Conservation (phyloP, 2,797 vertebrate genomes). For the Florisuga fusca region DNA sequence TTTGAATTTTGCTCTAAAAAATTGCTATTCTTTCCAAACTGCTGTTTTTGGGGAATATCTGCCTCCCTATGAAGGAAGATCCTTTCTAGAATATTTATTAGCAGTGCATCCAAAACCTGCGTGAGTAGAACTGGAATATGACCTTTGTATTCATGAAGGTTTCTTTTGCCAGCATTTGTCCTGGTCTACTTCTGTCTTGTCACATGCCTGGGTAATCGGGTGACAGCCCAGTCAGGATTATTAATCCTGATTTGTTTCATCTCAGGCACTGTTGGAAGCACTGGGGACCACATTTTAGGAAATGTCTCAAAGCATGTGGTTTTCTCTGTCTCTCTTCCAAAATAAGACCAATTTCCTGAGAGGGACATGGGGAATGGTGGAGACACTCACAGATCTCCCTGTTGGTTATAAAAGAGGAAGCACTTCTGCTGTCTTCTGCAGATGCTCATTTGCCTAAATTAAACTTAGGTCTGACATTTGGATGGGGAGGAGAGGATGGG, state of each 20-base stretch:
- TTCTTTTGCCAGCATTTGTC: neutral
- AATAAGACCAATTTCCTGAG: neutral
- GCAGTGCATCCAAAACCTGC: neutral
- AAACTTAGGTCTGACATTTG: neutral
- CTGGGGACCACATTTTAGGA: neutral
- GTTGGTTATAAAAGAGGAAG: neutral
- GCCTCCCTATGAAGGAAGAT: neutral
- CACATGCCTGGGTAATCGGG: neutral
- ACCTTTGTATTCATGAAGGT: neutral
- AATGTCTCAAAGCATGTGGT: neutral
- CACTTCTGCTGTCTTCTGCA: neutral
- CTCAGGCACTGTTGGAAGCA: neutral
- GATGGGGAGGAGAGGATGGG: neutral
- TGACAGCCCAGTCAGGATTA: neutral
- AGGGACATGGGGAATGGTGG: neutral
- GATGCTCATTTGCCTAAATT: neutral
- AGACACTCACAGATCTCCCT: neutral
- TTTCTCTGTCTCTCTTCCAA: neutral
- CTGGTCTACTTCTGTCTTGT: neutral
- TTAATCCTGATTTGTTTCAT: neutral
- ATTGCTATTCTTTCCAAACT: rapidly evolving
- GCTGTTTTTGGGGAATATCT: neutral
- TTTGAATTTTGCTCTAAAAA: neutral
- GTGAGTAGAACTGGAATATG: neutral
- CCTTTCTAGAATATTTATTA: neutral